Evolutionary conservation across 2,797 vertebrate genomes (phyloP).

Genomic region (Sebastes taczanowskii): DNA sequence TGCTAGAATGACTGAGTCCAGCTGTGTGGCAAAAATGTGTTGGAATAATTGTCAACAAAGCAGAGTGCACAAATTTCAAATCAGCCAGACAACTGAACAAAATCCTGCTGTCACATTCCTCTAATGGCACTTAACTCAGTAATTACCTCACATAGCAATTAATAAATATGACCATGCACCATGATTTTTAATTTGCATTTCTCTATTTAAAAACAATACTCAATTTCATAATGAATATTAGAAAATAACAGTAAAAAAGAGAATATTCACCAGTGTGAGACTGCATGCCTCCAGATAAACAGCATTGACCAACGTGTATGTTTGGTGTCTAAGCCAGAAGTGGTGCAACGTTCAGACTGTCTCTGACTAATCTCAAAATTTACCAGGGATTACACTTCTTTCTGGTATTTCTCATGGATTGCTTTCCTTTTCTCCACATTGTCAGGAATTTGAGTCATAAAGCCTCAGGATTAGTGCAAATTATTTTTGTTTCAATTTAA

Average conservation of each 20-base stretch:
- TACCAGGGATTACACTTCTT: background rate
- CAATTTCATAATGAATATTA: background rate
- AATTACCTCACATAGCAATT: background rate
- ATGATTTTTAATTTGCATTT: background rate
- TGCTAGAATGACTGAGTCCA: conserved; percentile 26
- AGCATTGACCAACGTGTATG: background rate
- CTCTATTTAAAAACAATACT: background rate
- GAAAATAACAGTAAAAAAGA: background rate
- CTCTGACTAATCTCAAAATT: background rate
- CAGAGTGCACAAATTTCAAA: background rate
- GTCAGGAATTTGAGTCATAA: background rate
- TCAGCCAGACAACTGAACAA: background rate
- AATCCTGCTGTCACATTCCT: background rate
- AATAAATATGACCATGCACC: background rate
- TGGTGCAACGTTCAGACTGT: background rate
- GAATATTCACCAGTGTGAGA: background rate
- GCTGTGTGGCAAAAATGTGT: conserved; percentile 12
- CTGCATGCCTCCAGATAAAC: background rate
- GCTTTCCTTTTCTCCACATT: background rate
- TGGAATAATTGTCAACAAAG: conserved; percentile 24
- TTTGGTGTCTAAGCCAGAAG: background rate
- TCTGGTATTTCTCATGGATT: background rate
- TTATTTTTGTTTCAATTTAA: background rate
- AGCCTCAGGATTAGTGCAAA: background rate
- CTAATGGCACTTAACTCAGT: background rate